A percentile compares a stretch with the other conserved stretches of the same genome.
Evolutionary conservation across 2,797 vertebrate species (phyloP).

Genomic region (Cetoscarus ocellatus): DNA sequence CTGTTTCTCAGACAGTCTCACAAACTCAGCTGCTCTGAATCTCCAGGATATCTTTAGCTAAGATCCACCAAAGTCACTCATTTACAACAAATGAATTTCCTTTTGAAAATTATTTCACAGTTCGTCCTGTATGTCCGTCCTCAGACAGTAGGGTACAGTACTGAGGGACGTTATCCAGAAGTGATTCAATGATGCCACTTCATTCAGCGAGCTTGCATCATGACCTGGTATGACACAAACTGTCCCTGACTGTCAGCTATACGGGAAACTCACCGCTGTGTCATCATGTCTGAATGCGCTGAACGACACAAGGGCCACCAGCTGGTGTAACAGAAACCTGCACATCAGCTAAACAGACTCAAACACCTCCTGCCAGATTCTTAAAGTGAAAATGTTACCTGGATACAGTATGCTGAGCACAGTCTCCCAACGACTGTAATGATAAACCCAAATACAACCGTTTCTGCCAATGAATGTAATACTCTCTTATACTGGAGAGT

Average conservation of each 20-base stretch:
- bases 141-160: not conserved
- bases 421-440: no score
- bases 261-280: constrained; percentile 61
- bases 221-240: constrained; percentile 53
- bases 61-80: not conserved
- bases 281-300: constrained; percentile 47
- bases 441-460: no score
- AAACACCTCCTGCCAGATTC: not conserved
- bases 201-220: constrained; percentile 44
- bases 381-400: no score
- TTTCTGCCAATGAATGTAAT: no score
- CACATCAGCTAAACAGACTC: not conserved
- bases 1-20: constrained; percentile 7
- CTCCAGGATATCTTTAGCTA: no score
- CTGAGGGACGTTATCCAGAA: constrained; percentile 15
- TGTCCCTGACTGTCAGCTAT: constrained; percentile 33
- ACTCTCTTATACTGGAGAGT: no score
- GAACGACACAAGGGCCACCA: constrained; percentile 35
- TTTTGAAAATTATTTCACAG: not conserved
- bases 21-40: not conserved
- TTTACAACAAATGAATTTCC: no score
- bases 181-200: constrained; percentile 40
- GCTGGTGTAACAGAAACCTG: constrained; percentile 14
- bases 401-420: no score
- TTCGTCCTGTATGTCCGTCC: not conserved